Conservation (phyloP, 2,113 vertebrate species). For the Poeciliopsis retropinna region DNA sequence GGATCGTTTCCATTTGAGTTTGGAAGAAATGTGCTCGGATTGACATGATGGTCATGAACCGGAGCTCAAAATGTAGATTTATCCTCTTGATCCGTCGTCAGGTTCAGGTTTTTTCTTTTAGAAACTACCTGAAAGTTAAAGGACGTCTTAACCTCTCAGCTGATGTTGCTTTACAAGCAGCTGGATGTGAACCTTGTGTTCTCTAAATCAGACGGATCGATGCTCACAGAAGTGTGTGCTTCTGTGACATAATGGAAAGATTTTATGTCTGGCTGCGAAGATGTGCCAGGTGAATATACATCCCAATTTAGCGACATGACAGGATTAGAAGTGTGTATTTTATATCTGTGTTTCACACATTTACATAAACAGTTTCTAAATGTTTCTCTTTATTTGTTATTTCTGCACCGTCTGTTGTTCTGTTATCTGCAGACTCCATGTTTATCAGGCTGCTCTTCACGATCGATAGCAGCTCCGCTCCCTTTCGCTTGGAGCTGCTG, state of each 20-base stretch:
- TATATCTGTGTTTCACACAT: background rate
- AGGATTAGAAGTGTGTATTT: background rate
- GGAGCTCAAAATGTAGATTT: too few relatives aligned
- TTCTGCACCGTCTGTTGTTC: background rate
- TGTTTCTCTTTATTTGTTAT: background rate
- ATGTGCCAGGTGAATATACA: background rate
- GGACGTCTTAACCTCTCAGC: background rate
- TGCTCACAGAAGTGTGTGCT: background rate
- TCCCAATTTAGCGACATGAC: background rate
- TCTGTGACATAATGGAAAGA: background rate
- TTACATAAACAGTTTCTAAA: background rate
- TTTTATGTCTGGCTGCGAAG: conserved; percentile 1
- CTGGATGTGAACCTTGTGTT: background rate
- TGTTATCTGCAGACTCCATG: background rate
- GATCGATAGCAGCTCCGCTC: conserved; percentile 23
- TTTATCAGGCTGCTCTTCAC: conserved; percentile 25
- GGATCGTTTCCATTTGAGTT: too few relatives aligned
- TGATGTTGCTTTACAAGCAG: background rate
- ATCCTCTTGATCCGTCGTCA: too few relatives aligned
- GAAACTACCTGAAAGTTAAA: background rate
- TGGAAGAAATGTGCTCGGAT: background rate
- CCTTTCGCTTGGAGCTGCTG: conserved; percentile 6
- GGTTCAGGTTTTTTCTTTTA: background rate
- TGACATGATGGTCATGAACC: too few relatives aligned
- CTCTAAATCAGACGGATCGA: background rate